A percentile compares a stretch with the other conserved stretches of the same genome.
These are phyloP conservation scores for Narcine bancroftii DNA, from an alignment of 2,113 vertebrate genomes.

Conservation along the genomic window DNA sequence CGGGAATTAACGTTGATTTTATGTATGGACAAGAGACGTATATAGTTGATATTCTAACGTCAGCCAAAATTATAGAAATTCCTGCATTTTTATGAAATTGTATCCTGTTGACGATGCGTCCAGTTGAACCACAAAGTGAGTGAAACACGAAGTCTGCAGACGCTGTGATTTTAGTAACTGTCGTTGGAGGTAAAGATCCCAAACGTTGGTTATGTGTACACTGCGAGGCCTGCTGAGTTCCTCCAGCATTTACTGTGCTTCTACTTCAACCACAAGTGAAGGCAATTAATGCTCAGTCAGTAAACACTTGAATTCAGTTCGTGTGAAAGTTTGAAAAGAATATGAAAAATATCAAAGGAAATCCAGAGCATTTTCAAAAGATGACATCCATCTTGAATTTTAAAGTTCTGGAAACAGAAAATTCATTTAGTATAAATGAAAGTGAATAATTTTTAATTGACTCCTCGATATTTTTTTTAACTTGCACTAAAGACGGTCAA, in stretches of 20 bases:
- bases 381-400: neutral
- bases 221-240: too few species aligned
- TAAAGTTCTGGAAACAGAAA: neutral
- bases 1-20: neutral
- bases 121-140: neutral
- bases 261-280: neutral
- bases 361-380: neutral
- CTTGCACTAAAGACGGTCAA: too few species aligned
- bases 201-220: too few species aligned
- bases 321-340: neutral
- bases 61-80: neutral
- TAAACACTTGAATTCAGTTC: neutral
- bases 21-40: neutral
- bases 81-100: neutral
- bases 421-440: neutral
- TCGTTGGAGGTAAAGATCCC: too few species aligned
- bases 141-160: too few species aligned
- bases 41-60: neutral
- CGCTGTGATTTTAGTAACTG: too few species aligned
- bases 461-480: neutral
- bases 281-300: neutral
- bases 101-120: neutral
- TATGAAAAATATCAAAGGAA: neutral
- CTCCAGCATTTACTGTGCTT: neutral
- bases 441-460: neutral